Evolutionary conservation across 2,113 vertebrate genomes (phyloP).

Genomic region (Pseudolaguvia tuberculata): DNA sequence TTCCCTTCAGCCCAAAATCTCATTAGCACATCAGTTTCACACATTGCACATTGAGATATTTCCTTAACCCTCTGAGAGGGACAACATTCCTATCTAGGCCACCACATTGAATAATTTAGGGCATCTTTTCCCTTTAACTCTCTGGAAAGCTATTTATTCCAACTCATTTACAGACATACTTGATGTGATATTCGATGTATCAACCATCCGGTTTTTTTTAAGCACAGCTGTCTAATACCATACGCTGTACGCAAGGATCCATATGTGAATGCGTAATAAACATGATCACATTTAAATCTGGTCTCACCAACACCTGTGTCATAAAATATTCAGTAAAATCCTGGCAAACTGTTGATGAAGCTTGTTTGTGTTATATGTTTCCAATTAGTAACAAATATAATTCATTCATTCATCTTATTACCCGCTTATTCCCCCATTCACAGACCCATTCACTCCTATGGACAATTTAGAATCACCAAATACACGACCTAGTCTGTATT

Average conservation of each 20-base stretch:
- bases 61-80: conserved; percentile 20
- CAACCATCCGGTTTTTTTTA: neutral
- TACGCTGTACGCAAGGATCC: neutral
- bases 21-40: conserved; percentile 37
- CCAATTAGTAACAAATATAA: conserved; percentile 21
- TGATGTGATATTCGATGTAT: conserved; percentile 18
- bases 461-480: too few relatives aligned
- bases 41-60: conserved; percentile 32
- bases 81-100: conserved; percentile 46
- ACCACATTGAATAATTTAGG: conserved; percentile 46
- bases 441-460: too few relatives aligned
- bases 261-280: neutral
- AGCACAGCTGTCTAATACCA: neutral
- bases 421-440: too few relatives aligned
- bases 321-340: conserved; percentile 5
- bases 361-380: neutral
- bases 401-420: too few relatives aligned
- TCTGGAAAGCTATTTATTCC: conserved; percentile 37
- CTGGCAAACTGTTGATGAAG: neutral
- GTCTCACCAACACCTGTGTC: conserved; percentile 3
- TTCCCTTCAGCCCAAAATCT: neutral
- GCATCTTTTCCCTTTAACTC: conserved; percentile 39
- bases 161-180: conserved; percentile 25
- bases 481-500: too few relatives aligned
- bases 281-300: neutral